Base-by-base conservation (phyloP, 2,888 invertebrate species). In the Camponotus fellah region DNA sequence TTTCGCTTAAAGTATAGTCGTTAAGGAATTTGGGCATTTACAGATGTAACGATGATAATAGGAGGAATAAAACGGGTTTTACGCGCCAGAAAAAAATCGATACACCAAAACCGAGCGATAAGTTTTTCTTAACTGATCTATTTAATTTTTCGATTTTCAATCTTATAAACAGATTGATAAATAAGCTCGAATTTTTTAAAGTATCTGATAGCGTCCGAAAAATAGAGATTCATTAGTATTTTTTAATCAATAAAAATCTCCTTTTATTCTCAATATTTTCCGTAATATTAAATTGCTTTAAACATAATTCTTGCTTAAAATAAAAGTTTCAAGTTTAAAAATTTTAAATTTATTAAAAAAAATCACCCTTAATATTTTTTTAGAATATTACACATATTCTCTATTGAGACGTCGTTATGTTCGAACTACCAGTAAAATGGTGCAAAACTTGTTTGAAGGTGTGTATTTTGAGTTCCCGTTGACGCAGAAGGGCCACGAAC, bases 371-470 rank as follows among this genome's bases (percentile, higher is more conserved):
- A n/a, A 8, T 49, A 49, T 8, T 49, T 53, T n/a, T n/a, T 8
- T 8, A 8, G 8, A 9, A 49, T 12, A 49, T 17, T 49, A 49
- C 17, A 53, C 2, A 53, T 8, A 53, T 46, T 26, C 8, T 79
- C 40, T 58, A 68, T 26, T 46, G 37, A 43, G 43, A 21, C 12
- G 5, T 58, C 79, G 74, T 40, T 8, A 74, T 14, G 72, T 21
- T 37, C 37, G 37, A n/a, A 14, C 46, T 40, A 56, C 5, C 14
- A 37, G 60, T 17, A 46, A 80, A 80, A 43, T 80, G 46, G 79
- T 80, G 79, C 79, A 80, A 80, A 80, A 80, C 75, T 80, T 75
- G 79, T 80, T 75, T 75, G 76, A 75, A n/a, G 75, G 58, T 60
- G 75, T 71, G 26, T 76, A 69, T 77, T 82, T 82, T 71, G 82